phyloP scores from a whole-genome alignment of 2,113 vertebrate genomes.

The Xenopus tropicalis region DNA sequence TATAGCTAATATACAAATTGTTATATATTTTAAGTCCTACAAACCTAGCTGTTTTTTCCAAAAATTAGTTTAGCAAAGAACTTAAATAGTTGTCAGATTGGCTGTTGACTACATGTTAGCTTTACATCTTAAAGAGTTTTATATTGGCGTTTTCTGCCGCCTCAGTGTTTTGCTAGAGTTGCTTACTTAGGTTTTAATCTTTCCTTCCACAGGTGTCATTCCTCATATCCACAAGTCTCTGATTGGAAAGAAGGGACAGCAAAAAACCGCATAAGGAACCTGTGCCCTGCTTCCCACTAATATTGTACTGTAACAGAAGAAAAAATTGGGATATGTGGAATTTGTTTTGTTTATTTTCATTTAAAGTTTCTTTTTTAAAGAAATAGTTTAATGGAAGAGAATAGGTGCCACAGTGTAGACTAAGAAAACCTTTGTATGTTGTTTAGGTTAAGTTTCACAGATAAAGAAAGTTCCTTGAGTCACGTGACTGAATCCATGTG shows the following conservation, averaged over 20 bases:
- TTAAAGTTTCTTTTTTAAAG: constrained; percentile 52
- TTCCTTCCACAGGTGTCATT: constrained; percentile 79
- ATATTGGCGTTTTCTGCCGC: too few relatives aligned
- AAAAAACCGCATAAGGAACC: constrained; percentile 86
- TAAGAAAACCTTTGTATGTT: constrained; percentile 71
- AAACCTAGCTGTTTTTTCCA: too few relatives aligned
- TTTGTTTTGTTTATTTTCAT: constrained; percentile 51
- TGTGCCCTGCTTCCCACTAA: constrained; percentile 50
- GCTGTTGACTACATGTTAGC: too few relatives aligned
- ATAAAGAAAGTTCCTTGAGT: constrained; percentile 59
- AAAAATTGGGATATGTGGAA: constrained; percentile 61
- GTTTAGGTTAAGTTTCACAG: constrained; percentile 73
- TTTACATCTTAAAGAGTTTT: too few relatives aligned
- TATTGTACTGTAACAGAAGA: constrained; percentile 64
- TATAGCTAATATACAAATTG: too few relatives aligned
- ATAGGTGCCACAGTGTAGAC: constrained; percentile 65
- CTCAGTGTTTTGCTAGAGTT: too few relatives aligned
- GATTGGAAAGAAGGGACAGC: constrained; percentile 97
- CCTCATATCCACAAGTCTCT: constrained; percentile 99
- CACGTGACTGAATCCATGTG: constrained; percentile 57
- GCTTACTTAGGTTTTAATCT: neutral
- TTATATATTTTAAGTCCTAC: too few relatives aligned
- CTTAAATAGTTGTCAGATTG: too few relatives aligned
- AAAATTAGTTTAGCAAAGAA: too few relatives aligned
- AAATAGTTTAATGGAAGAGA: constrained; percentile 62